phyloP scores from a whole-genome alignment of 2,888 invertebrate species.

The Athalia circularis region DNA sequence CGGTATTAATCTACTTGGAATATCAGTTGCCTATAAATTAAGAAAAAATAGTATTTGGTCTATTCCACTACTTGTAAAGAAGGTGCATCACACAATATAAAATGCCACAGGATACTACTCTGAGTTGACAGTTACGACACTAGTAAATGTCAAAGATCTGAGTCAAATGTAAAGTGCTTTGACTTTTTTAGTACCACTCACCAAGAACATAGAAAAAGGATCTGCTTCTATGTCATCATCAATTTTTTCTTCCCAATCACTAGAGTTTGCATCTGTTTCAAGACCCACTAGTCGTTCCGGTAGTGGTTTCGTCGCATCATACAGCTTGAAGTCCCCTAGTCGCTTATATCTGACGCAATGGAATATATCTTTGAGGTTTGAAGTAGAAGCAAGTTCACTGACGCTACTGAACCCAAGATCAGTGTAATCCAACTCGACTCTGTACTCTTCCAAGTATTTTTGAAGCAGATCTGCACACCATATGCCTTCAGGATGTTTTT shows the following conservation, averaged over 20 bases:
- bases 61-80: neutral
- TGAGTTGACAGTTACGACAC: neutral
- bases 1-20: constrained; percentile 59
- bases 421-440: constrained; percentile 60
- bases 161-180: neutral
- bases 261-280: neutral
- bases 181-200: constrained; percentile 50
- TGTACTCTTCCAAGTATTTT: constrained; percentile 61
- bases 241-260: constrained; percentile 54
- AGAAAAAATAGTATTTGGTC: neutral
- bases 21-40: constrained; percentile 54
- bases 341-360: constrained; percentile 52
- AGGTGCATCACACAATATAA: constrained; percentile 3
- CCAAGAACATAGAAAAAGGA: constrained; percentile 62
- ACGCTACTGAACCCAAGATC: constrained; percentile 68
- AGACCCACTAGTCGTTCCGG: constrained; percentile 41
- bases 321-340: constrained; percentile 60
- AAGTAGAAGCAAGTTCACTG: constrained; percentile 57
- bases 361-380: constrained; percentile 66
- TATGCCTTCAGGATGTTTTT: constrained; percentile 66
- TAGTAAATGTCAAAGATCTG: constrained; percentile 5
- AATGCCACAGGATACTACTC: neutral
- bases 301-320: constrained; percentile 55
- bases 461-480: constrained; percentile 67
- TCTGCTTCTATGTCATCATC: constrained; percentile 51